Base-by-base conservation (phyloP, 1,140 invertebrate species). In the Sarcophaga bullata region DNA sequence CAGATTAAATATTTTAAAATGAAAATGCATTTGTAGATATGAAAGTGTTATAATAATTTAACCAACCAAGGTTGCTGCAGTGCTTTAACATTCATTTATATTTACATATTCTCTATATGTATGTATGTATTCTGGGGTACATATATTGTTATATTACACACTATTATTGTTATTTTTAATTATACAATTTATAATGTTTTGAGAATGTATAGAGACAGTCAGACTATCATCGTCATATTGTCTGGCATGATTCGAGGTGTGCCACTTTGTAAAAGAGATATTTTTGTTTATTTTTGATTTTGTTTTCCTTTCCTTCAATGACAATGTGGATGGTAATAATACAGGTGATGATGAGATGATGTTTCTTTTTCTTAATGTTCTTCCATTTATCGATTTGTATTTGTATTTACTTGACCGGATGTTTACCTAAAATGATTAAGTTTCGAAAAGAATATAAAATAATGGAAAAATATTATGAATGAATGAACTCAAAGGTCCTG, bases 401-500 rank as follows among this genome's bases (percentile, higher is more conserved):
- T 6, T 25, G 19, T 17, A 62, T 58, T 25, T 54, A 81, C 54
- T 81, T 81, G 80, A 81, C 62, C 80, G 52, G 54, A 72, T 81
- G 80, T 81, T 72, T 81, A 37, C 68, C 54, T 62, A 68, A 68
- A 37, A 68, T 47, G 80, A 81, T 81, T 81, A 72, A 81, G 75
- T 19, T 78, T 37, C 25, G 25, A 37, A 37, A 37, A 37, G 25
- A 37, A 37, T 37, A 37, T 37, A 37, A 37, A 37, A 4, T 37
- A 37, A 37, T 37, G 25, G 25, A 37, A 37, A 37, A 37, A 37
- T 37, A 4, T 37, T 37, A 37, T 37, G 25, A 37, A 37, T 37
- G 25, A 37, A 37, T 37, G 25, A 37, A 37, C 4, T 37, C 25
- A 37, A 37, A 37, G 25, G 25, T 37, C 25, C 25, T 37, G 25